A percentile compares a stretch with the other conserved stretches of the same genome.
phyloP scores from a whole-genome alignment of 2,888 invertebrate species.

The Branchellion lobata region DNA sequence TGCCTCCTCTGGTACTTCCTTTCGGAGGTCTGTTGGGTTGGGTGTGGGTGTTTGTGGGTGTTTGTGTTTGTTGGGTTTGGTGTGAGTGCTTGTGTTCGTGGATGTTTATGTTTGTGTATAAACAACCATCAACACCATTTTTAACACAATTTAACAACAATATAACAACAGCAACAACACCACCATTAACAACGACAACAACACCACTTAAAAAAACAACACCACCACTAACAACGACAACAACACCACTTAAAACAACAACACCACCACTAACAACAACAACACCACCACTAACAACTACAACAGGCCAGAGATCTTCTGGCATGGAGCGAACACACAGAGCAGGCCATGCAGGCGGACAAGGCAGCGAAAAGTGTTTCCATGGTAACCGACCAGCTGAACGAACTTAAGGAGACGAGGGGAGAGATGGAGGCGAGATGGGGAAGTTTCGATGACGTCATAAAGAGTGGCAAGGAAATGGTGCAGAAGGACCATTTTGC shows the following conservation, averaged over 20 bases:
- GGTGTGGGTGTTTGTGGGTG: background rate
- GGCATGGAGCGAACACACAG: slow-evolving; percentile 97
- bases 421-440: slow-evolving; percentile 97
- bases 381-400: slow-evolving; percentile 49
- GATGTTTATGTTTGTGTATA: too few relatives aligned
- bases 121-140: too few relatives aligned
- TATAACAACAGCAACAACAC: too few relatives aligned
- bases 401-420: slow-evolving; percentile 68
- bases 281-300: background rate
- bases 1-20: slow-evolving; percentile 85
- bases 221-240: too few relatives aligned
- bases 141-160: too few relatives aligned
- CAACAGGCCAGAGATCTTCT: slow-evolving; percentile 82
- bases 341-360: slow-evolving; percentile 85
- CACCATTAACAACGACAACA: too few relatives aligned
- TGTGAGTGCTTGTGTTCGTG: background rate
- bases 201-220: too few relatives aligned
- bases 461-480: slow-evolving; percentile 88
- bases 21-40: slow-evolving; percentile 67
- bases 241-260: too few relatives aligned
- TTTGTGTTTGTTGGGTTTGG: too few relatives aligned
- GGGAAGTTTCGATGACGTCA: slow-evolving; percentile 90
- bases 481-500: slow-evolving; percentile 82
- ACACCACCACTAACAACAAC: too few relatives aligned
- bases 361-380: slow-evolving; percentile 47